Base-by-base conservation (phyloP, 1,140 invertebrate genomes). In the Dendroctonus ponderosae region DNA sequence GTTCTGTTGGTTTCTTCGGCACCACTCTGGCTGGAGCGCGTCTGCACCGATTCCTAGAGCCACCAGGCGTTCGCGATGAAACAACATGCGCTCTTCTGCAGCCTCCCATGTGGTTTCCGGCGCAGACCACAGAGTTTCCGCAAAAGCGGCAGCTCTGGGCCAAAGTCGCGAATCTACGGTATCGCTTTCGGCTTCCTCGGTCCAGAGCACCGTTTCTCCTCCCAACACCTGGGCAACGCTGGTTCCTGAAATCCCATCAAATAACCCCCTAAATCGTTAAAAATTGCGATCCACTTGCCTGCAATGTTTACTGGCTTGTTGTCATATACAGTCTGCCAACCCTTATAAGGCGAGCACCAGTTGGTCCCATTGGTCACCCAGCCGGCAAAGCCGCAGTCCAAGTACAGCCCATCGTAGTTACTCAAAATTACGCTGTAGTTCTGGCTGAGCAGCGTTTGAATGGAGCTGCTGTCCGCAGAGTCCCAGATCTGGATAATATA, bases 401-500 rank as follows among this genome's bases (percentile, higher is more conserved):
- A 82, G 74, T 93, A 93, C 4, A 91, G 76, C 0, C 87, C 87
- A 76, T 93, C 91, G 71, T 91, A 90, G 75, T 93, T 93, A 0
- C 90, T 91, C 61, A 93, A 85, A 66, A 93, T 91, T 0, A 92
- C 76, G 44, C 80, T 80, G 68, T 87, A 92, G 44, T 87, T 85
- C 37, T 89, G 87, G 37, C 85, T 78, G 3, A 91, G 74, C 3
- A 93, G 79, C 57, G 85, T 82, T 41, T 80, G 77, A 52, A 93
- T 85, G 7, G 86, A 81, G 0, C 76, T 66, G 72, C 91, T 89
- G 0, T 40, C 43, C 0, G 81, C 82, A 0, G 80, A 85, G 0
- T 89, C 91, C 90, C 90, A 92, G 37, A 91, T 86, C 80, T 90
- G 90, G 71, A 94, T 89, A 14, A 92, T 89, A 73, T 93, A 92